A percentile compares a stretch with the other conserved stretches of the same genome.
These are phyloP conservation scores for Xiphophorus hellerii DNA, from an alignment of 2,113 vertebrate genomes.

Conservation along the genomic window DNA sequence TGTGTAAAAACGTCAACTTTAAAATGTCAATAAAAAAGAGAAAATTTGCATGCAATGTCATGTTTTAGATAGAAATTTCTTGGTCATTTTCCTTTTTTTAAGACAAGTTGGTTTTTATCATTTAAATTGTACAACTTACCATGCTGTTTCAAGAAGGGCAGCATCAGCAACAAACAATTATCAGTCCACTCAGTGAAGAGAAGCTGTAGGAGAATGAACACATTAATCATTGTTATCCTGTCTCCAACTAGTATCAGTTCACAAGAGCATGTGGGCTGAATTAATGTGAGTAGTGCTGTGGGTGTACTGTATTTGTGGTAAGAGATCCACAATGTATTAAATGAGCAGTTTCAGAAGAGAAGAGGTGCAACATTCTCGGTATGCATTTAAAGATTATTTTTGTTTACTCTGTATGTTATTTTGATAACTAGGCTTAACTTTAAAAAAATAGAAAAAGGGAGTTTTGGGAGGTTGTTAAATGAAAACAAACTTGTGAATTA, in stretches of 20 bases:
- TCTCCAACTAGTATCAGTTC: constrained; percentile 55
- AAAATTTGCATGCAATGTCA: background rate
- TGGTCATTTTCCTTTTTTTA: background rate
- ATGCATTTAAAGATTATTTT: constrained; percentile 32
- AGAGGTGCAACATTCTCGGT: constrained; percentile 21
- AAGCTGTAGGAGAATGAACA: constrained; percentile 66
- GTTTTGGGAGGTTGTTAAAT: constrained; percentile 16
- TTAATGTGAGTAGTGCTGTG: constrained; percentile 53
- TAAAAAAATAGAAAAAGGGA: background rate
- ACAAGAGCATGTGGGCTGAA: constrained; percentile 63
- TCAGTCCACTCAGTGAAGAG: constrained; percentile 55
- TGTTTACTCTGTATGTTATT: constrained; percentile 20
- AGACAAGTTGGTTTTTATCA: constrained; percentile 24
- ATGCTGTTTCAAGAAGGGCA: constrained; percentile 36
- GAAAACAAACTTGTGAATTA: constrained; percentile 40
- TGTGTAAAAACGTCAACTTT: background rate
- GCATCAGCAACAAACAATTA: constrained; percentile 66
- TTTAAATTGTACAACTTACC: constrained; percentile 38
- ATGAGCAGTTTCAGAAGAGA: constrained; percentile 23
- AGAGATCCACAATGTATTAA: constrained; percentile 26
- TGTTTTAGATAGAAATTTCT: background rate
- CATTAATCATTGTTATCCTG: constrained; percentile 76
- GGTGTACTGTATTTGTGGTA: constrained; percentile 38
- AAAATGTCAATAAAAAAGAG: background rate
- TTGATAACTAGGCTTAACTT: constrained; percentile 7